Evolutionary conservation across 1,140 invertebrate species (phyloP).

Genomic region (Panagrolaimus sp.): DNA sequence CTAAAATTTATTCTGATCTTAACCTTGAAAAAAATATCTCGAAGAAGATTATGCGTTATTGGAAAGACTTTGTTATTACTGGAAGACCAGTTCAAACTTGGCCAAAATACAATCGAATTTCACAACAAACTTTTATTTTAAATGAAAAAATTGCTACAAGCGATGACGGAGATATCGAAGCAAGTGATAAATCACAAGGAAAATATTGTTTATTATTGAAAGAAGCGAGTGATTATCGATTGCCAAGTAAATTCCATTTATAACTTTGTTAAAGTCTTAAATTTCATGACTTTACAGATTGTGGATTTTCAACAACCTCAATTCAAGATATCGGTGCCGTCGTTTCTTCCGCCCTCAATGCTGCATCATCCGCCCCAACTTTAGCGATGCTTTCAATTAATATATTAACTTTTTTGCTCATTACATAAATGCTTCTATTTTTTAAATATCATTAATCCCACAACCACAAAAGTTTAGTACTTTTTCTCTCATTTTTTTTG

Average conservation of each 20-base stretch:
- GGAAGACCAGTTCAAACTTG: neutral
- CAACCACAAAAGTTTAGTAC: too few relatives aligned
- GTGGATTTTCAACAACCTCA: neutral
- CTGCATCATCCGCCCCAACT: neutral
- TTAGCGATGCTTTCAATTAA: too few relatives aligned
- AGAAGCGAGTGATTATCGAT: conserved; percentile 11
- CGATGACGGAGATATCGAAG: neutral
- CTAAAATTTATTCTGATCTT: conserved; percentile 75
- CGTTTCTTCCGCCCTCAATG: conserved; percentile 3
- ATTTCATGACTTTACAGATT: neutral
- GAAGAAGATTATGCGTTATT: conserved; percentile 82
- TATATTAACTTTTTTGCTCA: too few relatives aligned
- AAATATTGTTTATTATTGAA: conserved; percentile 2
- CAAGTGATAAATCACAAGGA: neutral
- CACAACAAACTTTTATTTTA: conserved; percentile 11
- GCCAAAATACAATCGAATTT: conserved; percentile 4
- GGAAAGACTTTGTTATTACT: conserved; percentile 73
- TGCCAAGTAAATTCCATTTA: neutral
- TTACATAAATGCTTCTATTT: too few relatives aligned
- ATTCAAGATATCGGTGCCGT: neutral
- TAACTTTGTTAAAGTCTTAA: neutral
- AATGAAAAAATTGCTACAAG: neutral
- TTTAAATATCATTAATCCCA: too few relatives aligned
- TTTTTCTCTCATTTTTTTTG: too few relatives aligned
- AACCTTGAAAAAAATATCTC: conserved; percentile 77